These are phyloP conservation scores for Leuctra nigra DNA, from an alignment of 2,888 invertebrate species.

Conservation along the genomic window DNA sequence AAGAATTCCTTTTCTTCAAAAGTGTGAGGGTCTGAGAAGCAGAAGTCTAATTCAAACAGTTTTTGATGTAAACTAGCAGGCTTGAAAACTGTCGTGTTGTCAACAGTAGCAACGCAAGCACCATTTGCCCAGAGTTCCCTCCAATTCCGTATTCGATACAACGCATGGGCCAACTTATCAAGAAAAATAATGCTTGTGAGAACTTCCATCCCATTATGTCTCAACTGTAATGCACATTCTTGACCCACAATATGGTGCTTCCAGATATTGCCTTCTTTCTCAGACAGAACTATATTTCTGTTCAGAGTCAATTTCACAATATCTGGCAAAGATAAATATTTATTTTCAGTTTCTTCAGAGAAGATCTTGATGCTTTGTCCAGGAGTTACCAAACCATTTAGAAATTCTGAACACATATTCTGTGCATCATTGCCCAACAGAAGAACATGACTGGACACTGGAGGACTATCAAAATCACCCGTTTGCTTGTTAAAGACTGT, in stretches of 20 bases:
- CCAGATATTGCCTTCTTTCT: too few relatives aligned
- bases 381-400: conserved; percentile 2
- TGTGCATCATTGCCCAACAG: conserved; percentile 17
- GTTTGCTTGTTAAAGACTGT: conserved; percentile 20
- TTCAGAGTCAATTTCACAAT: too few relatives aligned
- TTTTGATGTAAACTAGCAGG: conserved; percentile 31
- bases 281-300: too few relatives aligned
- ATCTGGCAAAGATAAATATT: too few relatives aligned
- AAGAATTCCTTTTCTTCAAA: conserved; percentile 32
- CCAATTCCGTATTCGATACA: conserved; percentile 31
- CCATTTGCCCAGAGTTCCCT: conserved; percentile 25
- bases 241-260: too few relatives aligned
- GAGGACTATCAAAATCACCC: conserved; percentile 22
- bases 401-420: background rate
- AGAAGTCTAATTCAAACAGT: conserved; percentile 38
- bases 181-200: too few relatives aligned
- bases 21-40: conserved; percentile 31
- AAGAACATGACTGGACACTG: conserved; percentile 21
- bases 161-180: too few relatives aligned
- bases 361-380: too few relatives aligned
- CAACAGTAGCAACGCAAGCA: conserved; percentile 4
- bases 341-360: too few relatives aligned
- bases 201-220: too few relatives aligned
- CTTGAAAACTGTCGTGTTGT: conserved; percentile 9
- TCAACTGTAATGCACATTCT: too few relatives aligned